phyloP scores from a whole-genome alignment of 2,113 vertebrate species.

The Bubalus kerabau region DNA sequence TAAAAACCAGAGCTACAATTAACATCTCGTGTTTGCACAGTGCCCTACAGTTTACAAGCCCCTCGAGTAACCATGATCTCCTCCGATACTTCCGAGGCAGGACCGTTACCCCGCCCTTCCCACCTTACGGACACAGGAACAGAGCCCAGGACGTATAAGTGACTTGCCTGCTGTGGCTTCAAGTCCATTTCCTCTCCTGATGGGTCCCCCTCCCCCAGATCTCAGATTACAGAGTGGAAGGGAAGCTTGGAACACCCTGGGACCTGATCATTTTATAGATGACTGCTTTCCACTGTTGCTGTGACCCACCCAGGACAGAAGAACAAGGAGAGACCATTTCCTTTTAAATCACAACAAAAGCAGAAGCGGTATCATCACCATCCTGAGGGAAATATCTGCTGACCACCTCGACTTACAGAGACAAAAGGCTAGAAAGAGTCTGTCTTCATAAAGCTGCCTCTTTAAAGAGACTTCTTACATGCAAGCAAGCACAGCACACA shows the following conservation, averaged over 20 bases:
- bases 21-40: accelerated
- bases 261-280: accelerated
- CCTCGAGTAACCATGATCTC: neutral
- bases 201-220: neutral
- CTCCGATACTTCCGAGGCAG: accelerated
- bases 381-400: neutral
- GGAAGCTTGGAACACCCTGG: accelerated
- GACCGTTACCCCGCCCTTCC: accelerated
- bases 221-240: neutral
- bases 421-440: accelerated
- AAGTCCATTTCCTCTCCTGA: neutral
- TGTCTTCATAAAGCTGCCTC: neutral
- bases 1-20: no score
- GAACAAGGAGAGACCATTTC: accelerated
- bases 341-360: neutral
- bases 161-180: neutral
- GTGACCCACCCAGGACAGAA: neutral
- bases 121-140: neutral
- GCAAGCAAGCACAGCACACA: neutral
- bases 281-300: accelerated
- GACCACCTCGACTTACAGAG: accelerated
- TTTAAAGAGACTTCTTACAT: accelerated
- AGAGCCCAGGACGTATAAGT: accelerated
- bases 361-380: accelerated
- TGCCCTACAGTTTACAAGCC: neutral